phyloP scores from a whole-genome alignment of 2,797 vertebrate species.

The Clarias pachynema region DNA sequence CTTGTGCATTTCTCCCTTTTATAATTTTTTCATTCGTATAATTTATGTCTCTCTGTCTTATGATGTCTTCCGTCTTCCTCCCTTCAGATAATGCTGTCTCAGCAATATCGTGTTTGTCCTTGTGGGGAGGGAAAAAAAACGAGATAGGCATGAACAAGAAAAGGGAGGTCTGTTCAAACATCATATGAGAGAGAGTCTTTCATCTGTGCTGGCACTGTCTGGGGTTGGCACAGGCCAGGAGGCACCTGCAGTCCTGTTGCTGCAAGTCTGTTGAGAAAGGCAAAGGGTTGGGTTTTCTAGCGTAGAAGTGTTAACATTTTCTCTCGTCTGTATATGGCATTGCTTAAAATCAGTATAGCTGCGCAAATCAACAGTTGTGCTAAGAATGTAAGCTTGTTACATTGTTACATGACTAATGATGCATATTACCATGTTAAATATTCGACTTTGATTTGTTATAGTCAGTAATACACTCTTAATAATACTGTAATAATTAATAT shows the following conservation, averaged over 20 bases:
- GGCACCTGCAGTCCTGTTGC: conserved; percentile 50
- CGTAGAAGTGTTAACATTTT: conserved; percentile 23
- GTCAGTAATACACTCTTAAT: conserved; percentile 5
- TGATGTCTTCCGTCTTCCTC: not conserved
- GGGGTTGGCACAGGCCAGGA: conserved; percentile 44
- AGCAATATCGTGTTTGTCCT: conserved; percentile 16
- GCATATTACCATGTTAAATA: not conserved
- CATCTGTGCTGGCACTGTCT: conserved; percentile 47
- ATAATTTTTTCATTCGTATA: not conserved
- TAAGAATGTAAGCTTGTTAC: not conserved
- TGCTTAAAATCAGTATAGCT: not conserved
- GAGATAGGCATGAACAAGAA: not conserved
- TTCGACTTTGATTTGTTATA: not conserved
- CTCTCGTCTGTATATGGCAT: not conserved
- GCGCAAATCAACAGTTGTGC: not conserved
- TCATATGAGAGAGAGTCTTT: conserved; percentile 44
- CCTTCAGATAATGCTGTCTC: conserved; percentile 2
- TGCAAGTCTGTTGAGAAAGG: conserved; percentile 22
- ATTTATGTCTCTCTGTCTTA: not conserved
- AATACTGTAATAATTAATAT: not conserved
- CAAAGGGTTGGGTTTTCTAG: not conserved
- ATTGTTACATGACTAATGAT: not conserved
- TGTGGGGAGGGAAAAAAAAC: not conserved
- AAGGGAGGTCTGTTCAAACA: conserved; percentile 8
- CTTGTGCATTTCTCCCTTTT: not conserved